Conservation (phyloP, 2,888 invertebrate species). For the Sesia bembeciformis region DNA sequence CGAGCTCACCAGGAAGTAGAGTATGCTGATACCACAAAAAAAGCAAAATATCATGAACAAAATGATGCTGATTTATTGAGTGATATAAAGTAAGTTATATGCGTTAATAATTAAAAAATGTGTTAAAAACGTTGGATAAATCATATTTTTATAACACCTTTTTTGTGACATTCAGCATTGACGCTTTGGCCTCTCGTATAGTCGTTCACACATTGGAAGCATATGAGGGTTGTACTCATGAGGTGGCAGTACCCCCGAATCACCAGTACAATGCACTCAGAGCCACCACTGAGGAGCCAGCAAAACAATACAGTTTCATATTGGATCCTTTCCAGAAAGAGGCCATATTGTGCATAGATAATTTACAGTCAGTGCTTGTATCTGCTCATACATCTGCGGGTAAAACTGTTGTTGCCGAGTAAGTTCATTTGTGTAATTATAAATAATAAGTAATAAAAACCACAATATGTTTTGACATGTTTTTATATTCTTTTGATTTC, state of each 20-base stretch:
- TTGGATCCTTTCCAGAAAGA: conserved; percentile 99
- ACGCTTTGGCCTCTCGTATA: conserved; percentile 86
- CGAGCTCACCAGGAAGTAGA: neutral
- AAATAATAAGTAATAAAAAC: too few species aligned
- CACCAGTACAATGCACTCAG: conserved; percentile 81
- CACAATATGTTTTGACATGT: too few species aligned
- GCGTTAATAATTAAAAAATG: neutral
- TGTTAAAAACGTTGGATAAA: too few species aligned
- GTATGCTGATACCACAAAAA: conserved; percentile 24
- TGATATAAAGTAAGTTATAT: conserved; percentile 48
- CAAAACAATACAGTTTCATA: conserved; percentile 94
- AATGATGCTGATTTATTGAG: conserved; percentile 35
- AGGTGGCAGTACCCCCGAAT: conserved; percentile 94
- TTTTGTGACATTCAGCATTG: conserved; percentile 72
- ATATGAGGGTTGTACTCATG: conserved; percentile 95
- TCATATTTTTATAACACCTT: neutral
- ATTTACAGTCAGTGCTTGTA: conserved; percentile 97
- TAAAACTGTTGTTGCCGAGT: conserved; percentile 99
- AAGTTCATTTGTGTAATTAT: conserved; percentile 42
- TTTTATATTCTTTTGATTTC: too few species aligned
- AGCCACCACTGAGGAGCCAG: conserved; percentile 78
- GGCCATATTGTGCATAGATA: conserved; percentile 96
- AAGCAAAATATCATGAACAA: conserved; percentile 37
- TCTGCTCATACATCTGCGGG: conserved; percentile 99
- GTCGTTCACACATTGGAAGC: conserved; percentile 92